A percentile compares a stretch with the other conserved stretches of the same genome.
phyloP scores from a whole-genome alignment of 2,113 vertebrate species.

The Apodemus speciosus region DNA sequence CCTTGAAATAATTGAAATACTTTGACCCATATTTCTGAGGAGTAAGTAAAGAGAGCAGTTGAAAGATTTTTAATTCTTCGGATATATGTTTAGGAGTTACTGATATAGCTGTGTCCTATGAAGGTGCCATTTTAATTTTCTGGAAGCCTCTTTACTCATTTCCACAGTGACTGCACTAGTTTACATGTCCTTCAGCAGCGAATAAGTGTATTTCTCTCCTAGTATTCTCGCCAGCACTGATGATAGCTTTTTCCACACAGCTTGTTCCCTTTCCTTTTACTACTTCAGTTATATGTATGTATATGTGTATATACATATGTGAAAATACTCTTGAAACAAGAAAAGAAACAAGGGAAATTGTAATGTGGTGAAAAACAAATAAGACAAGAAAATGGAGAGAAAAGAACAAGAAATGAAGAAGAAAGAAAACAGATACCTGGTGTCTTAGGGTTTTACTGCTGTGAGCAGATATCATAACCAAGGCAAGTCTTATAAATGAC shows the following conservation, averaged over 20 bases:
- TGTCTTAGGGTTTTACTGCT: no score
- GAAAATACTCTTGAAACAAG: not conserved
- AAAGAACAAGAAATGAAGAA: not conserved
- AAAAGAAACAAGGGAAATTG: not conserved
- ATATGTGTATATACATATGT: not conserved
- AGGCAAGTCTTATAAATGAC: no score
- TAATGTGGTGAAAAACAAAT: not conserved
- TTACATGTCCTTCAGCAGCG: not conserved
- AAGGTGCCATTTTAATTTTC: not conserved
- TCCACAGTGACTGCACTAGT: not conserved
- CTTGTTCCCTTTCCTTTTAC: not conserved
- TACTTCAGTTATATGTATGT: not conserved
- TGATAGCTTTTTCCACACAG: not conserved
- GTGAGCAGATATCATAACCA: no score
- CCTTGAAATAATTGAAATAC: conserved; percentile 62
- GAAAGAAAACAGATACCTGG: not conserved
- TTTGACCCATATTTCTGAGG: conserved; percentile 22
- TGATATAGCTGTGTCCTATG: not conserved
- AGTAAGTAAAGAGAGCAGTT: not conserved
- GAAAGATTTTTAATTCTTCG: not conserved
- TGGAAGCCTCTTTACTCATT: not conserved
- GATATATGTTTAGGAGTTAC: not conserved
- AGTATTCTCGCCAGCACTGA: not conserved
- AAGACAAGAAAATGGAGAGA: not conserved
- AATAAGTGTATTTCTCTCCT: not conserved